Conservation (phyloP, 2,888 invertebrate genomes). For the Eumerus sabulonum region DNA sequence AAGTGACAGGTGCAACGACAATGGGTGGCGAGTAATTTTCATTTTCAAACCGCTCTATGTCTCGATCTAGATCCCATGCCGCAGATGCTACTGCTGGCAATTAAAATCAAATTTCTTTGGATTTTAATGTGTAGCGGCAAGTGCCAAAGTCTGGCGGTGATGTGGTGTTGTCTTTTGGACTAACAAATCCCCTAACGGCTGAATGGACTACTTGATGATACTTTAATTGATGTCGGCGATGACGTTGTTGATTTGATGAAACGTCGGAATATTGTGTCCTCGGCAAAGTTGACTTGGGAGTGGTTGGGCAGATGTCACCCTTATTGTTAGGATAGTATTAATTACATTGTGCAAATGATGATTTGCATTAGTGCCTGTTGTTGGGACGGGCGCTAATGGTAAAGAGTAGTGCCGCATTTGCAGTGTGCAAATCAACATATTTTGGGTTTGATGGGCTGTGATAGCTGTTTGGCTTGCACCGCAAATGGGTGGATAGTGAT, state of each 20-base stretch:
- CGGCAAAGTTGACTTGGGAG: constrained; percentile 1
- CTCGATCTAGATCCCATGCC: constrained; percentile 7
- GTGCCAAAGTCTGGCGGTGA: constrained; percentile 49
- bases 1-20: constrained; percentile 61
- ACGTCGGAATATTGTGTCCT: constrained; percentile 27
- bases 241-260: constrained; percentile 66
- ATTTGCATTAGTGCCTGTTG: constrained; percentile 49
- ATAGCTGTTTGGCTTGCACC: not conserved
- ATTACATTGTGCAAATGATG: constrained; percentile 34
- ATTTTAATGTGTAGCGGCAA: constrained; percentile 23
- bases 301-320: constrained; percentile 52
- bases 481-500: no score
- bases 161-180: not conserved
- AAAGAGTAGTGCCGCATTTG: no score
- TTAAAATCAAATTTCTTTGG: constrained; percentile 67
- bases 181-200: constrained; percentile 30
- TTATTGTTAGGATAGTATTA: constrained; percentile 35
- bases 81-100: constrained; percentile 57
- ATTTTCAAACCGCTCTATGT: constrained; percentile 44
- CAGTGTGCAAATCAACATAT: no score
- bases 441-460: no score
- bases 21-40: constrained; percentile 43
- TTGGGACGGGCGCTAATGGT: not conserved
- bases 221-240: constrained; percentile 63
- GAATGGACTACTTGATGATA: constrained; percentile 56